A percentile compares a stretch with the other conserved stretches of the same genome.
phyloP scores from a whole-genome alignment of 2,888 invertebrate genomes.

The Pyralis farinalis region DNA sequence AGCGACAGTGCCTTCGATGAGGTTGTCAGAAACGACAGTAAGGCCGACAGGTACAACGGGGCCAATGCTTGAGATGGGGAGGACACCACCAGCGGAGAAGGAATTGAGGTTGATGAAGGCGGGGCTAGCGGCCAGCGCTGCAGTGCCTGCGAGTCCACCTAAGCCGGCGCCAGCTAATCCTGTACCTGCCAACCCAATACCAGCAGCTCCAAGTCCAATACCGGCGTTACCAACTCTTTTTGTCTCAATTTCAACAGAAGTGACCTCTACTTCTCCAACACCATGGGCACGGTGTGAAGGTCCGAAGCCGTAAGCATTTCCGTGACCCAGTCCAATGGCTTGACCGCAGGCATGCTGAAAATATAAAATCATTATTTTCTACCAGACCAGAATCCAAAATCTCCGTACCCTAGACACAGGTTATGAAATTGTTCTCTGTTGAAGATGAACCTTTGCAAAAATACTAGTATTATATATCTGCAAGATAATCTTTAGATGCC shows the following conservation, averaged over 20 bases:
- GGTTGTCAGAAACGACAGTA: constrained; percentile 42
- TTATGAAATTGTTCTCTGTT: no score
- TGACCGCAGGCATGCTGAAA: background rate
- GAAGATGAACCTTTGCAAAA: no score
- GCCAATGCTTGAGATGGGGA: constrained; percentile 39
- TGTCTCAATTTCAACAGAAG: background rate
- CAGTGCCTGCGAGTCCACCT: constrained; percentile 7
- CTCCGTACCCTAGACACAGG: no score
- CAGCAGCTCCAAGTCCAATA: constrained; percentile 5
- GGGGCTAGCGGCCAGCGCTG: constrained; percentile 7
- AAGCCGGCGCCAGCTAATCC: background rate
- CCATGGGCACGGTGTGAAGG: background rate
- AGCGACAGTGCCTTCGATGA: constrained; percentile 38
- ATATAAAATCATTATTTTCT: no score
- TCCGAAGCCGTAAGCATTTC: no score
- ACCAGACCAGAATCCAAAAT: no score
- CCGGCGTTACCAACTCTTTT: background rate
- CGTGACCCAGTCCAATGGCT: background rate
- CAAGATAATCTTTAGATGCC: no score
- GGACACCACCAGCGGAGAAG: constrained; percentile 39
- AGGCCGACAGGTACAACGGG: constrained; percentile 41
- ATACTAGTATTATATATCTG: no score
- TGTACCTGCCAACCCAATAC: background rate
- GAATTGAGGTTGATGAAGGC: constrained; percentile 24
- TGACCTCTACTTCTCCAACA: background rate